Percentiles rank a stretch among this genome's conserved stretches.
Conservation (phyloP, 1,140 invertebrate species). For the Temnothorax longispinosus region DNA sequence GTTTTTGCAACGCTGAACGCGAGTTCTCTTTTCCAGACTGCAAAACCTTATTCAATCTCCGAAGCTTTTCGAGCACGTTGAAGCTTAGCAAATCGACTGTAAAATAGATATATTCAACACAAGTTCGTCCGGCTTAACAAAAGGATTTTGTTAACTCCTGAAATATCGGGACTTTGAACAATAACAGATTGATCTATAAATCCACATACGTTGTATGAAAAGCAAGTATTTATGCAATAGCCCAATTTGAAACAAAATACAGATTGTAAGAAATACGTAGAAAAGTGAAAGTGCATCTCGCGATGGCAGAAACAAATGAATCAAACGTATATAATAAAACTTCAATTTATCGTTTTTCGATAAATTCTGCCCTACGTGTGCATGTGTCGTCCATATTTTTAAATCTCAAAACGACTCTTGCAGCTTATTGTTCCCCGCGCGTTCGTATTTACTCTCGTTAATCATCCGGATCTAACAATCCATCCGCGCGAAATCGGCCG, state of each 20-base stretch:
- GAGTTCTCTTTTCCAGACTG: not conserved
- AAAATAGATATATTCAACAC: slow-evolving; percentile 32
- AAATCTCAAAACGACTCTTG: slow-evolving; percentile 2
- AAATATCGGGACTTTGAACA: not conserved
- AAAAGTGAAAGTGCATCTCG: slow-evolving; percentile 27
- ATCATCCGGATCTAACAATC: slow-evolving; percentile 6
- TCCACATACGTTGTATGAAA: not conserved
- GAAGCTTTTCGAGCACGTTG: not conserved
- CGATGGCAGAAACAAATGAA: not conserved
- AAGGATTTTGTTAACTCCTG: slow-evolving; percentile 16
- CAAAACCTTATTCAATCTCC: slow-evolving; percentile 45
- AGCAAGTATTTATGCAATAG: not conserved
- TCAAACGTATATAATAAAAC: slow-evolving; percentile 11
- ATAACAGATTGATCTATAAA: not conserved
- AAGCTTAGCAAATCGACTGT: slow-evolving; percentile 25
- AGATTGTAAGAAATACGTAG: not conserved
- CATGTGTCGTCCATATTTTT: not conserved
- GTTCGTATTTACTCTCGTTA: slow-evolving; percentile 14
- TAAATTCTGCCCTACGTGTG: not conserved
- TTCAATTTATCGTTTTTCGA: slow-evolving; percentile 42
- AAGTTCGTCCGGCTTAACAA: slow-evolving; percentile 7
- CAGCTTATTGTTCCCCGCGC: not conserved
- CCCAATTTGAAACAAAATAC: not conserved
- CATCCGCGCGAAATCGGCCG: not conserved
- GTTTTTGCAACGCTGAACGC: not conserved